Evolutionary conservation across 2,797 vertebrate species (phyloP).

Genomic region (Microcaecilia unicolor): DNA sequence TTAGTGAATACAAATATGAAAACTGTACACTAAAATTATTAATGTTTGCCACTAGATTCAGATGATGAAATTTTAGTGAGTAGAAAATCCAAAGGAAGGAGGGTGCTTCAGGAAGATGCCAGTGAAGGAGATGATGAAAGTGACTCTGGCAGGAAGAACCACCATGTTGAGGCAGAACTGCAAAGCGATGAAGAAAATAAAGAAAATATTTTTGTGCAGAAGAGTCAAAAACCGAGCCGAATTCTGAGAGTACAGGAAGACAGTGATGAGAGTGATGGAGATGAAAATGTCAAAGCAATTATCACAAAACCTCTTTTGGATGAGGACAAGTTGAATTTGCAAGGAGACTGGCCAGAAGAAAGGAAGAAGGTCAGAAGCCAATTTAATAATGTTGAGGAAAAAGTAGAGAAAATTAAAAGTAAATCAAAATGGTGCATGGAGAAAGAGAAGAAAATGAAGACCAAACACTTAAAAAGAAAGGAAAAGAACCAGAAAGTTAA

Average conservation of each 20-base stretch:
- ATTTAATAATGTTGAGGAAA: neutral
- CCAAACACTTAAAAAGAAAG: slow-evolving; percentile 54
- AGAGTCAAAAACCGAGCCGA: slow-evolving; percentile 12
- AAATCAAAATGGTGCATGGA: slow-evolving; percentile 36
- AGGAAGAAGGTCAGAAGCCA: slow-evolving; percentile 19
- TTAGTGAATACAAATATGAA: no score
- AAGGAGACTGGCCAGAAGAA: slow-evolving; percentile 1
- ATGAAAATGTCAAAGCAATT: slow-evolving; percentile 20
- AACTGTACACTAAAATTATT: no score
- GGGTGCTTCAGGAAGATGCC: slow-evolving; percentile 80
- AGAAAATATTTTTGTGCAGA: slow-evolving; percentile 1
- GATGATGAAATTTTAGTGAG: slow-evolving; percentile 71
- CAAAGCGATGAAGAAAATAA: slow-evolving; percentile 33
- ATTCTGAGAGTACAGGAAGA: slow-evolving; percentile 37
- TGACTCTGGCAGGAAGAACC: neutral
- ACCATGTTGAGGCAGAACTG: neutral
- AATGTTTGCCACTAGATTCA: slow-evolving; percentile 66
- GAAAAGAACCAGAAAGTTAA: slow-evolving; percentile 37
- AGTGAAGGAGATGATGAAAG: slow-evolving; percentile 58
- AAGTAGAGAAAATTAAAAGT: slow-evolving; percentile 19
- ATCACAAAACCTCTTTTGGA: neutral
- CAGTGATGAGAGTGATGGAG: slow-evolving; percentile 58
- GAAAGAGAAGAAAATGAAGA: slow-evolving; percentile 53
- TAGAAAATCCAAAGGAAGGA: slow-evolving; percentile 63
- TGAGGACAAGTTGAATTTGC: neutral